phyloP scores from a whole-genome alignment of 2,888 invertebrate genomes.

The Pseudococcus jackbeardsleyi region DNA sequence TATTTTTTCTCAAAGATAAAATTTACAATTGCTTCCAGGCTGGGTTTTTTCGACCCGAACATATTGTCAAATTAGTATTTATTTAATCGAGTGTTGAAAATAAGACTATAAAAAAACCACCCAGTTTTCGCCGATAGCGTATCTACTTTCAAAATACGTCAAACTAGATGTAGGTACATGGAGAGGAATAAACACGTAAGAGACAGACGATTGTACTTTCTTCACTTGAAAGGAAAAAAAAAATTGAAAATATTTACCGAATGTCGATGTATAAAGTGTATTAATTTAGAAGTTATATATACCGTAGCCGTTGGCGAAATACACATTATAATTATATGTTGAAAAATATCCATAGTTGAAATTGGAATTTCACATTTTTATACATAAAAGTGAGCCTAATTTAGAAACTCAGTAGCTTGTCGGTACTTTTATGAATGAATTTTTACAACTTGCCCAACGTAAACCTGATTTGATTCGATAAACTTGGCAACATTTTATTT shows the following conservation, averaged over 20 bases:
- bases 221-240: background rate
- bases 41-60: background rate
- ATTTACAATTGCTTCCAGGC: background rate
- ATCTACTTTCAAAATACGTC: background rate
- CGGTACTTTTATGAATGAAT: constrained; percentile 24
- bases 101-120: background rate
- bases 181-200: background rate
- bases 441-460: background rate
- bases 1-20: background rate
- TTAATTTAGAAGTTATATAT: constrained; percentile 2
- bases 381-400: constrained; percentile 22
- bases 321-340: constrained; percentile 2
- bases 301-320: background rate
- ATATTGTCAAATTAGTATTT: background rate
- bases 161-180: background rate
- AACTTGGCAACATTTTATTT: constrained; percentile 33
- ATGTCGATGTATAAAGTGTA: background rate
- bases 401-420: background rate
- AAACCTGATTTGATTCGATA: constrained; percentile 26
- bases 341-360: constrained; percentile 7
- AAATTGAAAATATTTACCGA: background rate
- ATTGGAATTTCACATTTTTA: constrained; percentile 21
- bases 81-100: background rate
- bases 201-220: constrained; percentile 17
- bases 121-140: background rate